Evolutionary conservation across 2,888 invertebrate genomes (phyloP).

Genomic region (Malthinus flaveolus): DNA sequence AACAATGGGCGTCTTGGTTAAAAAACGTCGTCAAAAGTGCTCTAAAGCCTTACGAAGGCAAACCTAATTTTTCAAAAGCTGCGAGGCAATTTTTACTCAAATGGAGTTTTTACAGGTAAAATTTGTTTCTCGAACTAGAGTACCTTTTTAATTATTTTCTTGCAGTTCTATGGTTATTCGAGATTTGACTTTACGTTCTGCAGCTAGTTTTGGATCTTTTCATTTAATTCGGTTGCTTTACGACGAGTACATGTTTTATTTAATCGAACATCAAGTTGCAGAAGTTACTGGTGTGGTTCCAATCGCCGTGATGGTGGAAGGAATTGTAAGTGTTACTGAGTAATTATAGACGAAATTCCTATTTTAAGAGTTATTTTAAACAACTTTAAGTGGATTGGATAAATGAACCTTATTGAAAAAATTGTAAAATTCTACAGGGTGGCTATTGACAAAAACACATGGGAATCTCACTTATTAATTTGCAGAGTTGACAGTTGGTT

Average conservation of each 20-base stretch:
- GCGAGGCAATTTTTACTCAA: constrained; percentile 93
- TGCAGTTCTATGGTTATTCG: constrained; percentile 94
- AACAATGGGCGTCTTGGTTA: constrained; percentile 98
- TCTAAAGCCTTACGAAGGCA: constrained; percentile 84
- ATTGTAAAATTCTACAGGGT: too few relatives aligned
- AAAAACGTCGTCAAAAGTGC: constrained; percentile 91
- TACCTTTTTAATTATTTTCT: constrained; percentile 23
- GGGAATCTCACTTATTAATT: too few relatives aligned
- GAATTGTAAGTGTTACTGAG: constrained; percentile 60
- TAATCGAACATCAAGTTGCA: constrained; percentile 96
- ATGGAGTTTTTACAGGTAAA: constrained; percentile 95
- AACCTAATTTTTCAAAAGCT: constrained; percentile 79
- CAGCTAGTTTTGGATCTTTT: constrained; percentile 98
- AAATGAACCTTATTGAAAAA: too few relatives aligned
- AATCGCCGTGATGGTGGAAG: constrained; percentile 86
- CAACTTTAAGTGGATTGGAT: too few relatives aligned
- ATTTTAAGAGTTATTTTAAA: background rate
- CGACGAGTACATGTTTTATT: constrained; percentile 99
- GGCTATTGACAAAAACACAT: too few relatives aligned
- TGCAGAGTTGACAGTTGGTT: too few relatives aligned
- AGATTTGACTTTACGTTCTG: constrained; percentile 93
- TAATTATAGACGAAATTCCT: background rate
- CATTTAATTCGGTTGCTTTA: constrained; percentile 96
- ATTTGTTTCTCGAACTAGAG: background rate
- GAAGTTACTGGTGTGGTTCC: constrained; percentile 87